phyloP scores from a whole-genome alignment of 1,140 invertebrate species.

The Caligus rogercresseyi region DNA sequence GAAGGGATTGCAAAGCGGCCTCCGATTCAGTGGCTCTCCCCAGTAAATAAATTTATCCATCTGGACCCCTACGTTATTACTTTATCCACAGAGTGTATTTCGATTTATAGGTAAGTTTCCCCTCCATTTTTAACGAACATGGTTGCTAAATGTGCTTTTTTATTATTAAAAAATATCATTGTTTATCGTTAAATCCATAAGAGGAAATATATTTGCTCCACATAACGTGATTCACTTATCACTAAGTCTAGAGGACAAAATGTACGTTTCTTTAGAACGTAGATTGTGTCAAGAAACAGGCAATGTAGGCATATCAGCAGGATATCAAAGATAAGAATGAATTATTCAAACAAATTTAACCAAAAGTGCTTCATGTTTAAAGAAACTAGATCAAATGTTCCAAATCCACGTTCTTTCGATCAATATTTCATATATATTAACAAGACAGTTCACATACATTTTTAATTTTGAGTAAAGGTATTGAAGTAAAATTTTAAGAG shows the following conservation, averaged over 20 bases:
- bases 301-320: no score
- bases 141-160: background rate
- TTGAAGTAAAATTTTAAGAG: no score
- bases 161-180: background rate
- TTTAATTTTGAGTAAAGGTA: no score
- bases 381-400: no score
- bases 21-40: constrained; percentile 36
- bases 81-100: constrained; percentile 28
- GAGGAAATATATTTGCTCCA: background rate
- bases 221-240: background rate
- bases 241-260: background rate
- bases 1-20: constrained; percentile 37
- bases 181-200: background rate
- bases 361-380: no score
- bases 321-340: no score
- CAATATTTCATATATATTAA: no score
- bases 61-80: constrained; percentile 36
- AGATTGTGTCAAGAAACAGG: no score
- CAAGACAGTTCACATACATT: no score
- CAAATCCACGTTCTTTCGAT: no score
- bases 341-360: no score
- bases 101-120: constrained; percentile 1
- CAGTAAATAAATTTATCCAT: constrained; percentile 31
- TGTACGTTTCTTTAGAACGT: background rate
- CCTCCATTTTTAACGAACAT: background rate